A percentile compares a stretch with the other conserved stretches of the same genome.
phyloP scores from a whole-genome alignment of 2,113 vertebrate genomes.

The Bos indicus region DNA sequence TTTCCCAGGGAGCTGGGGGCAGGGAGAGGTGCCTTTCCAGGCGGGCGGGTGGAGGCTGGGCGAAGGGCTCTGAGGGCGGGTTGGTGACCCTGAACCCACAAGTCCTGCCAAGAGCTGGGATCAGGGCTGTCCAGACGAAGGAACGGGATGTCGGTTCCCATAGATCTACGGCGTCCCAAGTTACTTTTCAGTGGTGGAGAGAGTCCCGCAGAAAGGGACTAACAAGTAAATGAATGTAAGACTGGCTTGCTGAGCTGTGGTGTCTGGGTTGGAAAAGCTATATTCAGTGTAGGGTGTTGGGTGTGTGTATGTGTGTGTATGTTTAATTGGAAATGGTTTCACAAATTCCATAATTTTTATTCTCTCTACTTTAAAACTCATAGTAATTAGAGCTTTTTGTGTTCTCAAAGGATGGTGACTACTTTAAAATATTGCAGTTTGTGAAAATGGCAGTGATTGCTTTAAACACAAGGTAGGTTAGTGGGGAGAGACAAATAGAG shows the following conservation, averaged over 20 bases:
- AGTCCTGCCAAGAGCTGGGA: neutral
- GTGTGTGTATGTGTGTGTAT: neutral
- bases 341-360: slow-evolving; percentile 19
- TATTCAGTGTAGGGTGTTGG: neutral
- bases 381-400: slow-evolving; percentile 11
- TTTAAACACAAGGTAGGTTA: slow-evolving; percentile 51
- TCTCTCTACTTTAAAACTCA: neutral
- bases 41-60: neutral
- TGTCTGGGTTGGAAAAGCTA: neutral
- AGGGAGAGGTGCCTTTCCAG: neutral
- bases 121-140: neutral
- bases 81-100: neutral
- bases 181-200: slow-evolving; percentile 47
- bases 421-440: slow-evolving; percentile 24
- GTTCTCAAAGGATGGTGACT: neutral
- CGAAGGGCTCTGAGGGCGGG: neutral
- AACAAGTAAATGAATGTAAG: neutral
- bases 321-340: slow-evolving; percentile 15
- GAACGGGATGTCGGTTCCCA: neutral
- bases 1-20: neutral
- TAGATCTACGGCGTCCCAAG: neutral
- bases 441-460: slow-evolving; percentile 43
- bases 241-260: neutral
- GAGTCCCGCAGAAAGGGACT: neutral
- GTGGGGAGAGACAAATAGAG: slow-evolving; percentile 31